These are phyloP conservation scores for Aulostomus chinensis DNA, from an alignment of 2,797 vertebrate species.

Conservation along the genomic window DNA sequence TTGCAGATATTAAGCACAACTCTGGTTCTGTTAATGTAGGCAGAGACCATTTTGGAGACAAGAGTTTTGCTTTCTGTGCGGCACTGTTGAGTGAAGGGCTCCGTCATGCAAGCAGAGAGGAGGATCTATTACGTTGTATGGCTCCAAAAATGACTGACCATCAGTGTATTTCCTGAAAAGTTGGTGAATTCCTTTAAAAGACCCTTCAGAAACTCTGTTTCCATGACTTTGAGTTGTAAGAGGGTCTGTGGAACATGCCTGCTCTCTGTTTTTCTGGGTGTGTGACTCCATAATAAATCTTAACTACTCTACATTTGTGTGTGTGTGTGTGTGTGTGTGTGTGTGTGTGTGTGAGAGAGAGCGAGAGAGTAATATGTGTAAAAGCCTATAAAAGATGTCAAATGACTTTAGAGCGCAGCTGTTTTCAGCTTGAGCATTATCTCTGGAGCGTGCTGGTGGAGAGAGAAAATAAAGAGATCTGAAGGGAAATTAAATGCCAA, in stretches of 20 bases:
- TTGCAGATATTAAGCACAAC: no score
- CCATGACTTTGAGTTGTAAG: not conserved
- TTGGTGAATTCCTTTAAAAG: no score
- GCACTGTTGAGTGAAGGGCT: no score
- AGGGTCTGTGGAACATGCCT: constrained; percentile 24
- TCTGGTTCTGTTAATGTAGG: no score
- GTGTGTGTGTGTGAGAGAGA: not conserved
- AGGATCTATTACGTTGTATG: no score
- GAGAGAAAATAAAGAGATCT: constrained; percentile 21
- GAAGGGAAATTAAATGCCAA: constrained; percentile 2
- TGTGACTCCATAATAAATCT: no score
- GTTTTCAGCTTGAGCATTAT: constrained; percentile 35
- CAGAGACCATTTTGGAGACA: no score
- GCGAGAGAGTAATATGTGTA: no score
- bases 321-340: constrained; percentile 2
- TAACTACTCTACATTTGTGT: not conserved
- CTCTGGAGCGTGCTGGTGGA: constrained; percentile 20
- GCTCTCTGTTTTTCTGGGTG: constrained; percentile 11
- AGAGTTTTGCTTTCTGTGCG: no score
- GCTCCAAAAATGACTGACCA: no score
- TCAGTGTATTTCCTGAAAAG: no score
- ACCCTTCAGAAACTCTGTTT: not conserved
- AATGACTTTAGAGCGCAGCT: constrained; percentile 56
- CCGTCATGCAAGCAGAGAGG: no score
- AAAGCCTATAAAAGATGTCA: constrained; percentile 39